A percentile compares a stretch with the other conserved stretches of the same genome.
Conservation (phyloP, 2,113 vertebrate genomes). For the Collichthys lucidus region DNA sequence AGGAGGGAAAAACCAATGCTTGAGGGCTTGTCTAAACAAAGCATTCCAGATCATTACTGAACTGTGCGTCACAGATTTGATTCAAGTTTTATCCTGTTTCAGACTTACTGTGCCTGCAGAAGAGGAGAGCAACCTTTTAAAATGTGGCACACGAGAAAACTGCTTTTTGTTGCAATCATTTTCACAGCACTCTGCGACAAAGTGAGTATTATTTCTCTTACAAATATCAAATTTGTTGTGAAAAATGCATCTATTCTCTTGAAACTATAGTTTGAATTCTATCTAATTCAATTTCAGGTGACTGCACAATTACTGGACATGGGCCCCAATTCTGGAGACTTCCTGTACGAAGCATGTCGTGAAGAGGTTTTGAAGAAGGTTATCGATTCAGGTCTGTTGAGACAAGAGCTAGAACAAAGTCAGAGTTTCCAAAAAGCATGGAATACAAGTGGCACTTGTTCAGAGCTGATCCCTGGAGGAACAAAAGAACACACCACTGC, state of each 20-base stretch:
- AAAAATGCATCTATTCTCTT: background rate
- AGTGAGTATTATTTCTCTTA: conserved; percentile 50
- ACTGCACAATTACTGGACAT: conserved; percentile 31
- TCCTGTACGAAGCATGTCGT: conserved; percentile 61
- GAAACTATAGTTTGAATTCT: background rate
- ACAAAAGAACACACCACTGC: conserved; percentile 58
- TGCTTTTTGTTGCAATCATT: conserved; percentile 24
- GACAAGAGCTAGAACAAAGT: conserved; percentile 44
- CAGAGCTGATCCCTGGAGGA: conserved; percentile 34
- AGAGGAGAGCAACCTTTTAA: background rate
- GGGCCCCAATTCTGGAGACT: conserved; percentile 61
- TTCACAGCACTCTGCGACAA: conserved; percentile 31
- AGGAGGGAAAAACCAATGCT: background rate
- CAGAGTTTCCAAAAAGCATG: conserved; percentile 18
- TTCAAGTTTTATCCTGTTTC: conserved; percentile 30
- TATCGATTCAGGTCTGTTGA: conserved; percentile 55
- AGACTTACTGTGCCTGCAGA: conserved; percentile 1
- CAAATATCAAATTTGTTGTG: background rate
- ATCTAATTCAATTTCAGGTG: conserved; percentile 34
- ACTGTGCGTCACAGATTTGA: background rate
- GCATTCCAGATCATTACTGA: background rate
- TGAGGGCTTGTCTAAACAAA: conserved; percentile 35
- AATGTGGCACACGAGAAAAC: conserved; percentile 50
- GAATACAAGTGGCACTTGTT: rapidly evolving
- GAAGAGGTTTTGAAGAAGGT: conserved; percentile 65